Percentiles rank a stretch among this genome's conserved stretches.
These are phyloP conservation scores for Gobio occitaniae DNA, from an alignment of 2,797 vertebrate species.

Conservation along the genomic window DNA sequence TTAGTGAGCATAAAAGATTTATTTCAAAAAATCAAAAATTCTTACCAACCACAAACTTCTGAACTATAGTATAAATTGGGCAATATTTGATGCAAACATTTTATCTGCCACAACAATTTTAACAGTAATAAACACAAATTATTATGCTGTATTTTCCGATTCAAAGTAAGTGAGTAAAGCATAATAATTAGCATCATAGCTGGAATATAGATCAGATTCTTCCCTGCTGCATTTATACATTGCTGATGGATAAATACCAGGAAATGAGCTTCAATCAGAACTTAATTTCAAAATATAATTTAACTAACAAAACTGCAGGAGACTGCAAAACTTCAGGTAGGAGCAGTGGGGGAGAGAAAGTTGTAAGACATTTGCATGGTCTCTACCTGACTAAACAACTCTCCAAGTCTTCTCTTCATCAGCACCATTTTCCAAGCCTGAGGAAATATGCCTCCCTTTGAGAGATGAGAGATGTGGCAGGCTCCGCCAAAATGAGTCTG, in stretches of 20 bases:
- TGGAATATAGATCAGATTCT: background rate
- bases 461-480: slow-evolving; percentile 42
- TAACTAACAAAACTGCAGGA: slow-evolving; percentile 26
- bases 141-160: background rate
- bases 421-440: slow-evolving; percentile 48
- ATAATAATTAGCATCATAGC: background rate
- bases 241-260: background rate
- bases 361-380: background rate
- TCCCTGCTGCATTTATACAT: background rate
- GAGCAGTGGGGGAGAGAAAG: slow-evolving; percentile 1
- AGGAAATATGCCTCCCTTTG: slow-evolving; percentile 37
- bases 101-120: background rate
- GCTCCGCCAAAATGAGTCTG: slow-evolving; percentile 35
- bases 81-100: background rate
- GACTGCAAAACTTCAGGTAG: too few relatives aligned
- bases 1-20: background rate
- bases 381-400: slow-evolving; percentile 37
- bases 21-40: background rate
- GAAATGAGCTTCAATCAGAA: background rate
- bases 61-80: background rate
- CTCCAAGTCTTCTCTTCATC: slow-evolving; percentile 24
- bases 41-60: background rate
- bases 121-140: background rate
- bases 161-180: background rate
- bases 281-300: background rate